Conservation (phyloP, 2,113 vertebrate species). For the Myodes glareolus region DNA sequence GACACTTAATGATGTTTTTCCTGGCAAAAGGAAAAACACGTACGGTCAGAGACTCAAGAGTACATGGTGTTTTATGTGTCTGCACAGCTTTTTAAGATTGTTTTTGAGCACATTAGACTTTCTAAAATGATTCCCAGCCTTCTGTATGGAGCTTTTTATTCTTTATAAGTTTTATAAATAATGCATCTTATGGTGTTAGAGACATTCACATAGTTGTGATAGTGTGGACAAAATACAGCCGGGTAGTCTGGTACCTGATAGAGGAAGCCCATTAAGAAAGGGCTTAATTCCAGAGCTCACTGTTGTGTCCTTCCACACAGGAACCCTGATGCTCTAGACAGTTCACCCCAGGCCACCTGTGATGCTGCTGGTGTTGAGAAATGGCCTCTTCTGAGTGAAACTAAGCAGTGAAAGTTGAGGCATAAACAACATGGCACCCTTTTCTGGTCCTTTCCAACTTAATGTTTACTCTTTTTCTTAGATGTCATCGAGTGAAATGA, state of each 20-base stretch:
- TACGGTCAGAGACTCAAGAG: not conserved
- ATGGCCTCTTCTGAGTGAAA: not conserved
- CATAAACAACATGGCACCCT: not conserved
- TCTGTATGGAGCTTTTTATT: constrained; percentile 32
- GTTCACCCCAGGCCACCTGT: too few species aligned
- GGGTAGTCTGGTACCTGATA: not conserved
- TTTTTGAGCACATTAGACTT: constrained; percentile 29
- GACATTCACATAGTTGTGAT: not conserved
- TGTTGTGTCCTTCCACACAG: not conserved
- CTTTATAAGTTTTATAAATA: constrained; percentile 53
- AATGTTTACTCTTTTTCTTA: not conserved
- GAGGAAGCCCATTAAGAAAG: not conserved
- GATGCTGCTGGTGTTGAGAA: not conserved
- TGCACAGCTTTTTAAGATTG: constrained; percentile 30
- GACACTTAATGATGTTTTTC: constrained; percentile 41
- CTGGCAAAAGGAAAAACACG: constrained; percentile 15
- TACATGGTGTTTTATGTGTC: constrained; percentile 31
- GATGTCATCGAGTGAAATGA: not conserved
- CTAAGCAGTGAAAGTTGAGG: not conserved
- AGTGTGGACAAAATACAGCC: not conserved
- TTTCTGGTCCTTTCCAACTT: not conserved
- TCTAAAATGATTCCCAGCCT: constrained; percentile 43
- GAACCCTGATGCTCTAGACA: too few species aligned
- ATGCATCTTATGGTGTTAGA: constrained; percentile 17
- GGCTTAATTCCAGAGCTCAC: not conserved